Base-by-base conservation (phyloP, 1,140 invertebrate species). In the Rhagoletis pomonella region DNA sequence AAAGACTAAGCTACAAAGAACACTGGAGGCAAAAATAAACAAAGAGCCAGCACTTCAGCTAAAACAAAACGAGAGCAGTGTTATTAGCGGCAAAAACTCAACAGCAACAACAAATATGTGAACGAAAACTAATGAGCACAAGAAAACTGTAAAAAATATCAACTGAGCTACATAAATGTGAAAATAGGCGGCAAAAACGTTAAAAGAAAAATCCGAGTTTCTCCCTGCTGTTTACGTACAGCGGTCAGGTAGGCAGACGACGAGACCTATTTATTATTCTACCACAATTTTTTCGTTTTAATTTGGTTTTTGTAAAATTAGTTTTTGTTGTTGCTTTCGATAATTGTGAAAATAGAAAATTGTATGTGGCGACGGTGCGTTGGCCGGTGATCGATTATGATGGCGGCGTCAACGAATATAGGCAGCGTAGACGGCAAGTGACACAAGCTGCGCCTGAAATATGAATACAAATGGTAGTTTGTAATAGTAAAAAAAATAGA, bases 311-410 rank as follows among this genome's bases (percentile, higher is more conserved):
- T 47, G 42, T 9, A 67, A 42, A 67, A 67, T 73, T 47, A 10
- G 4, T 5, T 44, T 17, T 47, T 73, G 67, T 73, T 73, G 14
- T 73, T 44, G 12, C 19, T 67, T 10, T 55, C 50, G 10, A 55
- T 55, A 10, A 55, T 55, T 67, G 64, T 67, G 9, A 29, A 65
- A 65, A 65, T 44, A 29, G 29, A 29, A 29, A 29, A 29, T 29
- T 29, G 29, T 29, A 73, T 73, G 67, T 73, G 67, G 39, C 67
- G 42, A 42, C 67, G 39, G 42, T 69, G 67, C 67, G 67, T 81
- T 81, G 73, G 73, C 73, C 47, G 47, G 47, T 81, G 47, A 55
- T 81, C 73, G 73, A 81, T 81, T 42, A 81, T 81, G 19, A 55
- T 81, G 47, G 44, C 19, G 73, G 73, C 73, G 5, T 55, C 73